Base-by-base conservation (phyloP, 1,140 invertebrate genomes). In the Stenopsyche tienmushanensis region DNA sequence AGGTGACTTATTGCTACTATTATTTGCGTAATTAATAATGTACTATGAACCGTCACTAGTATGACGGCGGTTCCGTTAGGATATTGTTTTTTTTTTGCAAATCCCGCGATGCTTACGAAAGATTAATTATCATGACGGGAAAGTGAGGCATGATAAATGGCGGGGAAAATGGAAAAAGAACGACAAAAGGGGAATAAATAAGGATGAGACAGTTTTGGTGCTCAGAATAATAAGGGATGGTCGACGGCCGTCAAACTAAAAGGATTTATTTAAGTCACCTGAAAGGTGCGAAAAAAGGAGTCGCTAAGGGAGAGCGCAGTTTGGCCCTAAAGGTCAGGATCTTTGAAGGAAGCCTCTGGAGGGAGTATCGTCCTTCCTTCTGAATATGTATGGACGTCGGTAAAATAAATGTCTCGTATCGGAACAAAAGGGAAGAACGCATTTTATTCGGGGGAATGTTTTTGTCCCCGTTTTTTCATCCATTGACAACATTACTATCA, bases 201-300 rank as follows among this genome's bases (percentile, higher is more conserved):
- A 58, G 39, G 25, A 9, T 24, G 29, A 58, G 39, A 58, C 29
- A 44, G 39, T 24, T 7, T 9, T 9, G 17, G 24, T n/a, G 34
- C 18, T 13, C 39, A 29, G 25, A 53, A 26, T 53, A 53, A 53
- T 53, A 53, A 53, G 50, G 50, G 25, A 26, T 53, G 54, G 54
- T n/a, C 24, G 3, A 21, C 18, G 29, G 39, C 13, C 57, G 57
- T 59, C 41, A 44, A 44, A 44, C 57, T 52, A 50, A 62, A 62
- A 62, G 60, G 60, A 62, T 62, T 62, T 52, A 49, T 52, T 62
- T 29, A 52, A 62, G 45, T 62, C 60, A 62, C 25, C 45, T 47
- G 59, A 29, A 50, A 62, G 25, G 44, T 24, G 59, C 24, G 42
- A 62, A 17, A 24, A 45, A 23, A 60, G 23, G n/a, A n/a, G n/a